Percentiles rank a stretch among this genome's conserved stretches.
These are phyloP conservation scores for Augiades crinisus DNA, from an alignment of 2,888 invertebrate genomes.

Conservation along the genomic window DNA sequence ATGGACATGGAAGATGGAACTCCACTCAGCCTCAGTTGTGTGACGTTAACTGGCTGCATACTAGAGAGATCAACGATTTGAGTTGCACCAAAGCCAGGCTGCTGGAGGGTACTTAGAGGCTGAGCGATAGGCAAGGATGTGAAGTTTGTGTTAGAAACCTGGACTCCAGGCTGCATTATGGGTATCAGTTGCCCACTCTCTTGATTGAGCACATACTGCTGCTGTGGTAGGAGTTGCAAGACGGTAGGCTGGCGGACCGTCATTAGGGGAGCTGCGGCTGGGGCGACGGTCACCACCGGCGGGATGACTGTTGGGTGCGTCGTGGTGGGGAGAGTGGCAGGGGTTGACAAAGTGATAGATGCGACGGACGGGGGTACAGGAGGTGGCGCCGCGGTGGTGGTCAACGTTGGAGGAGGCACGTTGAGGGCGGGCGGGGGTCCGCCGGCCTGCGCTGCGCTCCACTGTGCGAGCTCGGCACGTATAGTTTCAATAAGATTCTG, in stretches of 20 bases:
- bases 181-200: conserved; percentile 75
- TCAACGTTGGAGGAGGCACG: conserved; percentile 63
- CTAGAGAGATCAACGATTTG: conserved; percentile 69
- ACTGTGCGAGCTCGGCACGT: conserved; percentile 80
- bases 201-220: conserved; percentile 73
- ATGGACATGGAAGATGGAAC: conserved; percentile 75
- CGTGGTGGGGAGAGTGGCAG: conserved; percentile 55
- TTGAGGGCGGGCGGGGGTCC: conserved; percentile 69
- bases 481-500: conserved; percentile 91
- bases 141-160: conserved; percentile 69
- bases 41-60: conserved; percentile 74
- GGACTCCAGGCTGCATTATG: conserved; percentile 71
- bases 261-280: conserved; percentile 67
- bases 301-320: conserved; percentile 57
- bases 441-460: conserved; percentile 59
- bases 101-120: conserved; percentile 57
- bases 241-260: conserved; percentile 72
- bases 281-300: conserved; percentile 67
- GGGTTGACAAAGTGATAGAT: conserved; percentile 56
- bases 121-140: conserved; percentile 67
- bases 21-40: conserved; percentile 66
- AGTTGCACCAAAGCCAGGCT: conserved; percentile 64
- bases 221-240: conserved; percentile 66
- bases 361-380: conserved; percentile 59
- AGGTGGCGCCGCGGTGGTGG: conserved; percentile 85